Percentiles rank a stretch among this genome's conserved stretches.
phyloP scores from a whole-genome alignment of 2,888 invertebrate species.

The Dasypolia templi region DNA sequence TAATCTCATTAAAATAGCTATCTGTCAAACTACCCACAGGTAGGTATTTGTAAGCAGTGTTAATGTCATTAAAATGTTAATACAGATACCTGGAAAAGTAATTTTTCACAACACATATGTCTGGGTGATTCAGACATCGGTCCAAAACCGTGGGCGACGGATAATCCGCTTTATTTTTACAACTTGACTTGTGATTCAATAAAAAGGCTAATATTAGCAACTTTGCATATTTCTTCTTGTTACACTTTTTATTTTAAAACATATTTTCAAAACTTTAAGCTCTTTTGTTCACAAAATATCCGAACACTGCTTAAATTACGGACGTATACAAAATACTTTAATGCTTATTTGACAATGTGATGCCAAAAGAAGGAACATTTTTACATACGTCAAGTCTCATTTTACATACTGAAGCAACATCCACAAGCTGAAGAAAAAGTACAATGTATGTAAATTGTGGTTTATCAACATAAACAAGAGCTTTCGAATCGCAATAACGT shows the following conservation, averaged over 20 bases:
- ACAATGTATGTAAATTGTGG: conserved; percentile 14
- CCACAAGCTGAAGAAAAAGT: conserved; percentile 1
- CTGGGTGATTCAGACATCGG: conserved; percentile 76
- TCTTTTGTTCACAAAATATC: conserved; percentile 51
- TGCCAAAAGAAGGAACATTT: conserved; percentile 32
- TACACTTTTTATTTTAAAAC: conserved; percentile 48
- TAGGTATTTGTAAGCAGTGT: conserved; percentile 44
- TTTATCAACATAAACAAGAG: conserved; percentile 26
- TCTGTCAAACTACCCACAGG: conserved; percentile 39
- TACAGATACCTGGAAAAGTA: conserved; percentile 76
- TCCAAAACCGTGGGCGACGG: conserved; percentile 80
- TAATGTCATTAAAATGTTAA: conserved; percentile 67
- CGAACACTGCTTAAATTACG: conserved; percentile 43
- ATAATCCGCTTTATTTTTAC: conserved; percentile 82
- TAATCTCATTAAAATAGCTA: conserved; percentile 60
- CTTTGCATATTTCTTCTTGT: conserved; percentile 54
- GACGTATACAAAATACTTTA: conserved; percentile 37
- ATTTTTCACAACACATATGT: conserved; percentile 73
- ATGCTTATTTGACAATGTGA: conserved; percentile 43
- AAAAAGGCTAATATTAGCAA: conserved; percentile 78
- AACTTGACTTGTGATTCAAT: conserved; percentile 80
- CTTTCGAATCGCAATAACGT: conserved; percentile 16
- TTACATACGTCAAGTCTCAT: conserved; percentile 22
- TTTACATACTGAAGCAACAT: conserved; percentile 24
- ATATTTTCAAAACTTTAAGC: conserved; percentile 44